Conservation (phyloP, 2,113 vertebrate genomes). For the Otis tarda region DNA sequence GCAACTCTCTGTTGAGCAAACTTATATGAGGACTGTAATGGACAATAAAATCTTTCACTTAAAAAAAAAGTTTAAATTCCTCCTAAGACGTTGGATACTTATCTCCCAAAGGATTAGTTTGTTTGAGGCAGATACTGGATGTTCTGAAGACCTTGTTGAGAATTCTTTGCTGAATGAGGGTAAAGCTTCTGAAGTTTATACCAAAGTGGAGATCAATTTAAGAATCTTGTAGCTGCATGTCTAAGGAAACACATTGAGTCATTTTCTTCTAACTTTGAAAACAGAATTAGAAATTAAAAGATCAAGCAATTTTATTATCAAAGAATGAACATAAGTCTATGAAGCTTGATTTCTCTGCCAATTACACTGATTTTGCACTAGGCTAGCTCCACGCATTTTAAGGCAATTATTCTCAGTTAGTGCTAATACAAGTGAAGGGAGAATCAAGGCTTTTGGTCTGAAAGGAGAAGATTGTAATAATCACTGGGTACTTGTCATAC, state of each 20-base stretch:
- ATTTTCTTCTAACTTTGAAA: slow-evolving; percentile 14
- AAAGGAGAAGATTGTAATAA: neutral
- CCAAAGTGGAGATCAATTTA: neutral
- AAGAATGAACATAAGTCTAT: neutral
- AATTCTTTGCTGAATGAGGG: neutral
- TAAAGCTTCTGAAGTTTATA: neutral
- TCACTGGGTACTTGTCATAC: neutral
- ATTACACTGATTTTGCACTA: neutral
- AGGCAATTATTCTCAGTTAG: neutral
- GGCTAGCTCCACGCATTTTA: neutral
- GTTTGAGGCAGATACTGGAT: neutral
- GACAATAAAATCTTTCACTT: neutral
- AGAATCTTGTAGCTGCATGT: neutral
- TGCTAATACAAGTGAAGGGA: neutral
- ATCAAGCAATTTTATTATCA: neutral
- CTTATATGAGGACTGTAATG: neutral
- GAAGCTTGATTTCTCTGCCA: neutral
- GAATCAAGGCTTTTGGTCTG: neutral
- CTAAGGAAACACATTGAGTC: neutral
- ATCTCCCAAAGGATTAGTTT: neutral
- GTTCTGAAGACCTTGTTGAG: neutral
- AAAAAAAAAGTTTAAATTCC: neutral
- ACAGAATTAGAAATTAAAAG: slow-evolving; percentile 7
- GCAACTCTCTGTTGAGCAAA: neutral
- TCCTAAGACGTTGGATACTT: neutral